These are phyloP conservation scores for Hydractinia symbiolongicarpus DNA, from an alignment of 30 jellyfish, hydroid and myxozoan genomes.

Conservation along the genomic window DNA sequence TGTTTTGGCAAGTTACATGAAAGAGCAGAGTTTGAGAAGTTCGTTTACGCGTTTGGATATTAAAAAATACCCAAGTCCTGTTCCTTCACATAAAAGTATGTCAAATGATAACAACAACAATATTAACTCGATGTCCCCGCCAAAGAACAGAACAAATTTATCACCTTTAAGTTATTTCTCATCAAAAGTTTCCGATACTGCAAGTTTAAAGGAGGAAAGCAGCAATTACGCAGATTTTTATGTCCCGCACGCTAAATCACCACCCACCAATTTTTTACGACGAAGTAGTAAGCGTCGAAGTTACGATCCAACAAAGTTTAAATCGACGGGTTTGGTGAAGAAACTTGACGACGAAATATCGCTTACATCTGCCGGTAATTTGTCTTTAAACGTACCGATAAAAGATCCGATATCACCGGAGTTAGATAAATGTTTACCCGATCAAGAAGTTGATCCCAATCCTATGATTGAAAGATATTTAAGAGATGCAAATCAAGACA, in stretches of 20 bases:
- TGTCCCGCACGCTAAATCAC: conserved; percentile 24
- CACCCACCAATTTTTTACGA: conserved; percentile 1
- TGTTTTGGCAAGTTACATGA: background rate
- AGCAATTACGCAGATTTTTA: conserved; percentile 36
- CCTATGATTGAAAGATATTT: conserved; percentile 10
- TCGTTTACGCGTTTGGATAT: conserved; percentile 16
- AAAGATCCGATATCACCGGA: background rate
- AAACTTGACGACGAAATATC: background rate
- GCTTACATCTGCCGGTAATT: background rate
- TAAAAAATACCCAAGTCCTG: conserved; percentile 14
- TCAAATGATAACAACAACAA: conserved; percentile 18
- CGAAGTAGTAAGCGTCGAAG: conserved; percentile 30
- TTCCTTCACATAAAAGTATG: conserved; percentile 21
- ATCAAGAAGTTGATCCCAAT: conserved; percentile 14
- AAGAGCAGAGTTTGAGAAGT: conserved; percentile 16
- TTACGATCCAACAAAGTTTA: conserved; percentile 29
- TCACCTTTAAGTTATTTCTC: background rate
- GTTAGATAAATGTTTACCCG: background rate
- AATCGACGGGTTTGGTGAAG: background rate
- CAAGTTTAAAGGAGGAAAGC: conserved; percentile 33
- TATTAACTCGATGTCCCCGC: background rate
- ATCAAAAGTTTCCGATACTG: conserved; percentile 13
- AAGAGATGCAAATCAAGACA: conserved; percentile 17
- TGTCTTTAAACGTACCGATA: background rate
- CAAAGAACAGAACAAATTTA: background rate